These are phyloP conservation scores for Microvelia longipes DNA, from an alignment of 1,140 invertebrate species.

Conservation along the genomic window DNA sequence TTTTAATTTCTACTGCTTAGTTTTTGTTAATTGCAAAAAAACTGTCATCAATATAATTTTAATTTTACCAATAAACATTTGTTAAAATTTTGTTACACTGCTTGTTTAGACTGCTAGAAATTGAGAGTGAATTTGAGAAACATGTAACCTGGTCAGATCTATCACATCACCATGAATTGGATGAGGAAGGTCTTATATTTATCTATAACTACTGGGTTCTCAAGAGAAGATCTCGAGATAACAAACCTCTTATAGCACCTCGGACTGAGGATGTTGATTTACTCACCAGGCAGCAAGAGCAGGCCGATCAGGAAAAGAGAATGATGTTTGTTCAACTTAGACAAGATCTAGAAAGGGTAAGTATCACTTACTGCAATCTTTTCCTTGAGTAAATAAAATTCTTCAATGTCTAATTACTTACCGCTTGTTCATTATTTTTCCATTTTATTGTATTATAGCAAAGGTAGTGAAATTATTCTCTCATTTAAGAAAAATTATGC, in stretches of 20 bases:
- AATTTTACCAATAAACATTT: too few species aligned
- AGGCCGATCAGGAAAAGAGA: constrained; percentile 81
- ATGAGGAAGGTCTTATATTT: constrained; percentile 61
- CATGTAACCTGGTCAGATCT: constrained; percentile 69
- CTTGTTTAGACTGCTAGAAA: constrained; percentile 61
- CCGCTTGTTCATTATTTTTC: neutral
- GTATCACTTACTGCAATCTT: constrained; percentile 10
- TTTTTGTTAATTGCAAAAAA: too few species aligned
- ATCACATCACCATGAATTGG: constrained; percentile 56
- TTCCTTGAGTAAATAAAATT: neutral
- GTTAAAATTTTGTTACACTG: too few species aligned
- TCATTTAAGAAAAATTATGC: too few species aligned
- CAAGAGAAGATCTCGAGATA: constrained; percentile 69
- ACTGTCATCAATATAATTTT: too few species aligned
- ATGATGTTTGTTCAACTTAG: constrained; percentile 89
- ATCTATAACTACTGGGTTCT: constrained; percentile 93
- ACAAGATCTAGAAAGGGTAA: constrained; percentile 80
- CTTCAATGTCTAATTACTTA: neutral
- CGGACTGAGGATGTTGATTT: constrained; percentile 66
- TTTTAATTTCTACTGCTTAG: too few species aligned
- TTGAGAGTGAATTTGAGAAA: constrained; percentile 84
- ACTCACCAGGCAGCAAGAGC: constrained; percentile 50
- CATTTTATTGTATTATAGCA: neutral
- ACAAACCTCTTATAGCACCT: constrained; percentile 74
- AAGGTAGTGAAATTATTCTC: neutral